Base-by-base conservation (phyloP, 35 echinoderm and acorn worm species). In the Apostichopus californicus region DNA sequence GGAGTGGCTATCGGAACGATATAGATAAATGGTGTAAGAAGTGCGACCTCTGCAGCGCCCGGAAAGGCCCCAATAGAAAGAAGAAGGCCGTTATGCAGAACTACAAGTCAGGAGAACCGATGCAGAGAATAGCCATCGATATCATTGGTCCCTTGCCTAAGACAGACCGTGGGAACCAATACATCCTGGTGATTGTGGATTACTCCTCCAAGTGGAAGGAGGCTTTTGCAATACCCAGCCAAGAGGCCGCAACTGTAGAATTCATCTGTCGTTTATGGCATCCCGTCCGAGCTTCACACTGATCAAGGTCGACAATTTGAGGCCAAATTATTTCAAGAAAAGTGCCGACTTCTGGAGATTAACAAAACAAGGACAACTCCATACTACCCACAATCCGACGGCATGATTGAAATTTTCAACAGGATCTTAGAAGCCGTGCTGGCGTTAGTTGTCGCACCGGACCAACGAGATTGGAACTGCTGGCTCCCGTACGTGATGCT, bases 141-240 rank as follows among this genome's bases (percentile, higher is more conserved):
- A 90, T 93, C 15, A 54, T 95, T 26, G 94, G 91, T 78, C 77
- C 91, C 8, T 13, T 95, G 2, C 94, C 91, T 8, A 75, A 57
- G 15, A 95, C 77, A 5, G 75, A 89, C 9, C 22, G 80, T 56
- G 63, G 75, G 9, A 95, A 95, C 70, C 73, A 75, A 60, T 92
- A 95, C 21, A 84, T 92, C 25, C 63, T 95, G 55, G 91, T 95
- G 8, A 75, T 93, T 17, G 91, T 53, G 14, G 91, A 92, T 61
- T 95, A 93, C 55, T 95, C 87, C n/a, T 92, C 90, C 56, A 95
- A 95, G 22, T 95, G 91, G 91, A 75, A 77, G 8, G 89, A 95
- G 53, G 83, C 94, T 8, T 87, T 84, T 53, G 83, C 94, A 13
- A 87, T 89, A 5, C 94, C 79, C 1, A 56, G 85, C 81, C 87